Percentiles rank a stretch among this genome's conserved stretches.
Evolutionary conservation across 2,888 invertebrate species (phyloP).

Genomic region (Cataglyphis cursor): DNA sequence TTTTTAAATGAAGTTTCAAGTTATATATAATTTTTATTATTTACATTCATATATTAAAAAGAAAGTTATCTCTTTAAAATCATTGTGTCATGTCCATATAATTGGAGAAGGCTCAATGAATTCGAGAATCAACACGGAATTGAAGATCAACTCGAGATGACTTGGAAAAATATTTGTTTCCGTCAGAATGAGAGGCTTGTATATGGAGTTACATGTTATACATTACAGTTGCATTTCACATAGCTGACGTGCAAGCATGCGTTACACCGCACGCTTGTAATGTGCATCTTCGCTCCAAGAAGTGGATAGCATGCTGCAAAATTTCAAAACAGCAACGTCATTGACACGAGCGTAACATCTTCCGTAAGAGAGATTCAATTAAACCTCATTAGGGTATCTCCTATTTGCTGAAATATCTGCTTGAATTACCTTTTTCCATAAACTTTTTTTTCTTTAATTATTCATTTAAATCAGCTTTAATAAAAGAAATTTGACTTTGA

Average conservation of each 20-base stretch:
- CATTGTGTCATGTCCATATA: background rate
- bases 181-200: conserved; percentile 29
- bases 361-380: conserved; percentile 32
- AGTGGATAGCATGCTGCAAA: conserved; percentile 37
- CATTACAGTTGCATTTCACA: conserved; percentile 73
- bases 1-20: background rate
- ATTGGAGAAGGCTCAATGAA: conserved; percentile 18
- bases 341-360: conserved; percentile 7
- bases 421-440: background rate
- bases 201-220: conserved; percentile 67
- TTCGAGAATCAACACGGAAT: conserved; percentile 24
- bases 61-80: conserved; percentile 16
- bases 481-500: background rate
- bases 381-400: conserved; percentile 3
- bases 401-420: background rate
- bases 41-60: background rate
- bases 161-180: conserved; percentile 45
- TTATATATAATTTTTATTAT: background rate
- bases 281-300: conserved; percentile 28
- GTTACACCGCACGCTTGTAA: conserved; percentile 58
- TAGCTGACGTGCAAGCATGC: conserved; percentile 65
- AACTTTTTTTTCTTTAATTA: background rate
- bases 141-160: conserved; percentile 8
- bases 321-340: conserved; percentile 42
- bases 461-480: background rate